Evolutionary conservation across 1,140 invertebrate genomes (phyloP).

Genomic region (Nymphalis io): DNA sequence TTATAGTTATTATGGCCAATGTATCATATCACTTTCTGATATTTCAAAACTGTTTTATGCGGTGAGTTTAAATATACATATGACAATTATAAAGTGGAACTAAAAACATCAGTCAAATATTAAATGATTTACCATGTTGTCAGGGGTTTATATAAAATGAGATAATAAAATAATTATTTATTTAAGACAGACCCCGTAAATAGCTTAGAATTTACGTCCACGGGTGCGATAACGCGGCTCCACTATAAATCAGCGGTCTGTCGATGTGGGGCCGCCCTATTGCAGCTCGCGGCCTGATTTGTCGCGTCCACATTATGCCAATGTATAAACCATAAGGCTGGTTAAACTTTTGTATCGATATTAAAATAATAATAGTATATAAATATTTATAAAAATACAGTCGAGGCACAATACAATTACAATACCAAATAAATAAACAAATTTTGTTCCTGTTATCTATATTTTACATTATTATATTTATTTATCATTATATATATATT

Average conservation of each 20-base stretch:
- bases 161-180: slow-evolving; percentile 20
- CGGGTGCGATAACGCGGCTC: slow-evolving; percentile 56
- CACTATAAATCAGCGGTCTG: slow-evolving; percentile 72
- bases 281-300: slow-evolving; percentile 74
- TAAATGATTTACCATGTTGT: background rate
- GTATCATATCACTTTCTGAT: too few species aligned
- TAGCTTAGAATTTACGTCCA: slow-evolving; percentile 42
- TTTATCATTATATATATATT: too few species aligned
- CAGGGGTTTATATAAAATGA: background rate
- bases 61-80: too few species aligned
- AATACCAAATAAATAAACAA: too few species aligned
- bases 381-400: background rate
- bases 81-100: too few species aligned
- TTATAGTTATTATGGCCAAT: too few species aligned
- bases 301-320: slow-evolving; percentile 70
- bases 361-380: background rate
- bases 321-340: slow-evolving; percentile 52
- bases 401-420: too few species aligned
- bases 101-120: too few species aligned
- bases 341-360: slow-evolving; percentile 39
- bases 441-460: too few species aligned
- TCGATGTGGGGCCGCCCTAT: slow-evolving; percentile 73
- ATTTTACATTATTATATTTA: too few species aligned
- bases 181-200: slow-evolving; percentile 17
- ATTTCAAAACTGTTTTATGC: too few species aligned